A percentile compares a stretch with the other conserved stretches of the same genome.
phyloP scores from a whole-genome alignment of 1,140 invertebrate genomes.

The Diorhabda carinulata region DNA sequence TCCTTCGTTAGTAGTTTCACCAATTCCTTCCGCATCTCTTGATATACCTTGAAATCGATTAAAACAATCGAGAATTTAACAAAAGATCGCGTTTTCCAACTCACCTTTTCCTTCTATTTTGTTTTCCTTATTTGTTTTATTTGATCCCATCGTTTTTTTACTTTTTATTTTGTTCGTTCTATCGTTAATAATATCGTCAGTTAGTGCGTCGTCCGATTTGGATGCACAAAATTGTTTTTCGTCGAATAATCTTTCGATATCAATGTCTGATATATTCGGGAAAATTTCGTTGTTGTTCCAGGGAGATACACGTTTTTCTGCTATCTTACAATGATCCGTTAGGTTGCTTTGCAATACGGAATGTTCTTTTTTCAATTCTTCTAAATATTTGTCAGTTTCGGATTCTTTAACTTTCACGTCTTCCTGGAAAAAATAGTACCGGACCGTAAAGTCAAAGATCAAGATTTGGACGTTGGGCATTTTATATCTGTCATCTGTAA shows the following conservation, averaged over 20 bases:
- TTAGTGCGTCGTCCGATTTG: too few species aligned
- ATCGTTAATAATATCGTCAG: too few species aligned
- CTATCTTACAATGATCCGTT: slow-evolving; percentile 31
- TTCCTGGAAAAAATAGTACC: slow-evolving; percentile 6
- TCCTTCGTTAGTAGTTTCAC: too few species aligned
- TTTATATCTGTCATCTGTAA: not conserved
- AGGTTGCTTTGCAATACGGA: slow-evolving; percentile 17
- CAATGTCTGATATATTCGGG: slow-evolving; percentile 31
- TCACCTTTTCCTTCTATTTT: too few species aligned
- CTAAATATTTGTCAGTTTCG: slow-evolving; percentile 29
- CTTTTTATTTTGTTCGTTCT: not conserved
- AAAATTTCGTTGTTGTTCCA: slow-evolving; percentile 23
- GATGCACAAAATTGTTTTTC: slow-evolving; percentile 12
- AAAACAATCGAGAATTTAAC: too few species aligned
- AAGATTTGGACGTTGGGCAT: not conserved
- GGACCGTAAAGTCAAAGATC: not conserved
- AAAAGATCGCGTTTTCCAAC: too few species aligned
- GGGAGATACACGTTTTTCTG: slow-evolving; percentile 20
- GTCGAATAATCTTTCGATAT: slow-evolving; percentile 33
- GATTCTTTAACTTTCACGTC: slow-evolving; percentile 22
- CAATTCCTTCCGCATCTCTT: not conserved
- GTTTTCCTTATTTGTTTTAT: slow-evolving; percentile 18
- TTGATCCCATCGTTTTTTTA: slow-evolving; percentile 28
- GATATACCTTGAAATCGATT: too few species aligned
- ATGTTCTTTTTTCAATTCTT: slow-evolving; percentile 29